phyloP scores from a whole-genome alignment of 2,888 invertebrate species.

The Linnaemya tessellans region DNA sequence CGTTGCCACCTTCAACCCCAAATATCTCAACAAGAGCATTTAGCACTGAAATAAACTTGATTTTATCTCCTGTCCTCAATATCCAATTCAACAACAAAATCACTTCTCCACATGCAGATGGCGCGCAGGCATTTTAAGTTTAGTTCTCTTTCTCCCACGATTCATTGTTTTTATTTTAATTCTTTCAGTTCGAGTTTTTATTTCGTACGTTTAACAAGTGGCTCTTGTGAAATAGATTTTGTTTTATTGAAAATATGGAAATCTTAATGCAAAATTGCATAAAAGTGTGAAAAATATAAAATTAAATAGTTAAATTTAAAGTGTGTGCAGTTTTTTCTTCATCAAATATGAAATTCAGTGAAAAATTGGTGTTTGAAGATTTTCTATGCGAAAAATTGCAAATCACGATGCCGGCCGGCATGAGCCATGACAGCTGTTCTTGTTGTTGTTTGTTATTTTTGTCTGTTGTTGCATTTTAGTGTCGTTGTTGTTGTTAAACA shows the following conservation, averaged over 20 bases:
- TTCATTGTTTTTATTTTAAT: not conserved
- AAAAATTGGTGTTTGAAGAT: not conserved
- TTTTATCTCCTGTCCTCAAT: no score
- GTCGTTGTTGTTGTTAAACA: not conserved
- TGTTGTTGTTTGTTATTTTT: not conserved
- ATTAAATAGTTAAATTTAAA: conserved; percentile 1
- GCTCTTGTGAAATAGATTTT: not conserved
- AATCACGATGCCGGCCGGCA: not conserved
- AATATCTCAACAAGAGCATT: no score
- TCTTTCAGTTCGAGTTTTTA: conserved; percentile 20
- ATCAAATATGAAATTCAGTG: not conserved
- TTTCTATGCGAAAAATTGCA: not conserved
- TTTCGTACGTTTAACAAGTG: conserved; percentile 26
- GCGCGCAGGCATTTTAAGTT: no score
- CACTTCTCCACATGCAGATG: no score
- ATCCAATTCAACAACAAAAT: no score
- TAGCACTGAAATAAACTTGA: no score
- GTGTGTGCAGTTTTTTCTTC: not conserved
- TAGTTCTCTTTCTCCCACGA: no score
- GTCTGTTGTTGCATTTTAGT: not conserved
- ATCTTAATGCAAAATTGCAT: not conserved
- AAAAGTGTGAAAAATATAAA: conserved; percentile 15
- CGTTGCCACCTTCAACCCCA: no score
- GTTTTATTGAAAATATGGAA: not conserved
- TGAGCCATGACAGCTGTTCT: not conserved